Evolutionary conservation across 2,797 vertebrate species (phyloP).

Genomic region (Coreius guichenoti): DNA sequence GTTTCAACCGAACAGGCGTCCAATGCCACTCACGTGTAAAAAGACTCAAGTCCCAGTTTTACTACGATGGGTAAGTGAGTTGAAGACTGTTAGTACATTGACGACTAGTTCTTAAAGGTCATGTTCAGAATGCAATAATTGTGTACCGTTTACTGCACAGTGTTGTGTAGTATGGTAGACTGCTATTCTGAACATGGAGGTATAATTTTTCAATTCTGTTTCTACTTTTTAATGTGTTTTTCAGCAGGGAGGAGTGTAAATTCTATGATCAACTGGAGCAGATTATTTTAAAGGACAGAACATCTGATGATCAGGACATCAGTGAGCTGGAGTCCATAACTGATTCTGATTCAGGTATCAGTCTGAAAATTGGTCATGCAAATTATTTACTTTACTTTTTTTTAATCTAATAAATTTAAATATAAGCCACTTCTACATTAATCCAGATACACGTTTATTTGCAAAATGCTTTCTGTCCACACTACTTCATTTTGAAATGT

Average conservation of each 20-base stretch:
- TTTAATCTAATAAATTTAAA: background rate
- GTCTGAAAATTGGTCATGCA: background rate
- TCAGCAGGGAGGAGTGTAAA: conserved; percentile 73
- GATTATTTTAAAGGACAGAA: conserved; percentile 70
- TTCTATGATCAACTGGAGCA: conserved; percentile 76
- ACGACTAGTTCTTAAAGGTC: background rate
- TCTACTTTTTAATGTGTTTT: background rate
- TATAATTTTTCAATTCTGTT: background rate
- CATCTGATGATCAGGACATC: conserved; percentile 32
- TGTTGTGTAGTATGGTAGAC: background rate
- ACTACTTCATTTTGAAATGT: background rate
- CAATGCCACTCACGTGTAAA: conserved; percentile 81
- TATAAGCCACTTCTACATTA: background rate
- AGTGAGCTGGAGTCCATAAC: conserved; percentile 57
- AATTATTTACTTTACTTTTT: background rate
- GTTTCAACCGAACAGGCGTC: conserved; percentile 73
- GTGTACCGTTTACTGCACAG: background rate
- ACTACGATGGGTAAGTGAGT: conserved; percentile 74
- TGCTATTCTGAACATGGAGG: background rate
- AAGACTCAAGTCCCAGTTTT: conserved; percentile 76
- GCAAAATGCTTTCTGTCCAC: background rate
- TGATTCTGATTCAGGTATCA: conserved; percentile 66
- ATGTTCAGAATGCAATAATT: background rate
- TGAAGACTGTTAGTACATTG: background rate
- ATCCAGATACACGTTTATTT: background rate